These are phyloP conservation scores for Rhinopomastus cyanomelas DNA, from an alignment of 2,113 vertebrate species.

Conservation along the genomic window DNA sequence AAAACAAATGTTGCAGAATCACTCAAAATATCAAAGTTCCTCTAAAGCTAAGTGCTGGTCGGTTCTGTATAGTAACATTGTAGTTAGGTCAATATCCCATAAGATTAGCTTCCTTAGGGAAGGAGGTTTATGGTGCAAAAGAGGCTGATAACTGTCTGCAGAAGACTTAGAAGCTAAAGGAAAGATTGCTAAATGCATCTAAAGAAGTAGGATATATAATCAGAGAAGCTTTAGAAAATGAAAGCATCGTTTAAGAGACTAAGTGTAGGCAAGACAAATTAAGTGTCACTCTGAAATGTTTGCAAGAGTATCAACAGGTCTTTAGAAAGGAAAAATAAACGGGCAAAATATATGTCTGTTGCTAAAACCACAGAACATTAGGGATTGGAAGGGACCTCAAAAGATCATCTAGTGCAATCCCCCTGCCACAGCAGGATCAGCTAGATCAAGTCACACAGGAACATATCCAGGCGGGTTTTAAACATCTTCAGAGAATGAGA, in stretches of 20 bases:
- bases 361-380: background rate
- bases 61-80: fast-evolving
- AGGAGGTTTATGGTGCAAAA: background rate
- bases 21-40: background rate
- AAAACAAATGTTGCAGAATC: background rate
- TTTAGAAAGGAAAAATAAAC: background rate
- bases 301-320: background rate
- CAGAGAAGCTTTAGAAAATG: background rate
- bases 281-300: background rate
- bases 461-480: too few relatives aligned
- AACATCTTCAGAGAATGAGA: too few relatives aligned
- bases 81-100: background rate
- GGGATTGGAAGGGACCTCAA: too few relatives aligned
- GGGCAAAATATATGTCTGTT: background rate
- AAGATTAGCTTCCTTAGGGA: background rate
- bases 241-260: background rate
- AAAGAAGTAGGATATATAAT: background rate
- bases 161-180: background rate
- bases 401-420: too few relatives aligned
- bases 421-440: too few relatives aligned
- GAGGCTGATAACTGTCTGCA: background rate
- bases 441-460: too few relatives aligned
- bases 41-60: background rate
- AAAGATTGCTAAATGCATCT: background rate
- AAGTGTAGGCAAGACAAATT: background rate